phyloP scores from a whole-genome alignment of 2,888 invertebrate species.

The Gonocerus acuteangulatus region DNA sequence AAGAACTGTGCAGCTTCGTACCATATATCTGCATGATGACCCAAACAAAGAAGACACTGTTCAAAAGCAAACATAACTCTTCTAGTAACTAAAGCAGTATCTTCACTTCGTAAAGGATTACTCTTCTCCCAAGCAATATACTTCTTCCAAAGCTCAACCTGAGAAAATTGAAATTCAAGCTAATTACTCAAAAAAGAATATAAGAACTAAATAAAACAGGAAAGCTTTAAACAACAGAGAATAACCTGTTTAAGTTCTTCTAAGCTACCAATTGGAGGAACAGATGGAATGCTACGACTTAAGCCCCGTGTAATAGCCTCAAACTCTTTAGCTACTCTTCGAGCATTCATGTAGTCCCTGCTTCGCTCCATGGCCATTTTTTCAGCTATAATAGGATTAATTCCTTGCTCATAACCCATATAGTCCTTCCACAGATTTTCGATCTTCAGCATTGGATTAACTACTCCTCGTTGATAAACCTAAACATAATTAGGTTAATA shows the following conservation, averaged over 20 bases:
- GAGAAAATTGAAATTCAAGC: slow-evolving; percentile 29
- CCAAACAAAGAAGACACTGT: slow-evolving; percentile 89
- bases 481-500: slow-evolving; percentile 41
- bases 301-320: slow-evolving; percentile 91
- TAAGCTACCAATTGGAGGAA: slow-evolving; percentile 84
- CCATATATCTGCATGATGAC: slow-evolving; percentile 98
- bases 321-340: slow-evolving; percentile 90
- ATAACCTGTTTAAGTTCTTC: slow-evolving; percentile 86
- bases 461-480: slow-evolving; percentile 91
- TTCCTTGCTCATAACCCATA: slow-evolving; percentile 89
- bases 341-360: slow-evolving; percentile 94
- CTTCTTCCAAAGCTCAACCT: slow-evolving; percentile 98
- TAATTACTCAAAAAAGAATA: neutral
- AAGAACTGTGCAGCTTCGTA: slow-evolving; percentile 96
- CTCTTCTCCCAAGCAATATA: slow-evolving; percentile 96
- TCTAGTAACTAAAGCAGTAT: slow-evolving; percentile 84
- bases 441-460: slow-evolving; percentile 94
- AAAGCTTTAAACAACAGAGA: neutral
- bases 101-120: slow-evolving; percentile 93
- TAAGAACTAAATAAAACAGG: no score
- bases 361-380: slow-evolving; percentile 96
- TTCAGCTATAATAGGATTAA: slow-evolving; percentile 84
- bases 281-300: slow-evolving; percentile 89
- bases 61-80: slow-evolving; percentile 98
- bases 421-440: slow-evolving; percentile 97